A percentile compares a stretch with the other conserved stretches of the same genome.
Evolutionary conservation across 2,888 invertebrate genomes (phyloP).

Genomic region (Drosophila diplacantha): DNA sequence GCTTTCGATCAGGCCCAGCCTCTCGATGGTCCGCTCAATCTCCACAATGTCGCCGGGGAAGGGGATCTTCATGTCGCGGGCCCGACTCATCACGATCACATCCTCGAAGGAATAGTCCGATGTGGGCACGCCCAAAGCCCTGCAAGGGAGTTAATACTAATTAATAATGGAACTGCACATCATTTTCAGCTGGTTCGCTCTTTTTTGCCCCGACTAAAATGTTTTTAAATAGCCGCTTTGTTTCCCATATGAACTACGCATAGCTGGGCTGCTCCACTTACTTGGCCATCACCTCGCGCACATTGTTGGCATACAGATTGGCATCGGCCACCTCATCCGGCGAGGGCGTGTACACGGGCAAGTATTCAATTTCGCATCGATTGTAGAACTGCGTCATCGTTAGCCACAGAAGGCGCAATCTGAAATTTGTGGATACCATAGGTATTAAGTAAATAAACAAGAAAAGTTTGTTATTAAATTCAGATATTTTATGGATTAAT

Average conservation of each 20-base stretch:
- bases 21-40: constrained; percentile 86
- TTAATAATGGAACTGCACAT: too few relatives aligned
- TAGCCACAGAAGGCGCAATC: constrained; percentile 90
- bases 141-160: constrained; percentile 69
- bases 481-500: not conserved
- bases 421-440: constrained; percentile 76
- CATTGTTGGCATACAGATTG: constrained; percentile 92
- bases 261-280: constrained; percentile 78
- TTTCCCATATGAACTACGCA: too few relatives aligned
- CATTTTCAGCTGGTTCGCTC: not conserved
- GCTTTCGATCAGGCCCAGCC: constrained; percentile 83
- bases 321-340: constrained; percentile 92
- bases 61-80: constrained; percentile 90
- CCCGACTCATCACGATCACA: constrained; percentile 89
- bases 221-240: not conserved
- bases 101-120: constrained; percentile 96
- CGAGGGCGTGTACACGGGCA: constrained; percentile 93
- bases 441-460: not conserved
- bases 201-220: not conserved
- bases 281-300: constrained; percentile 94
- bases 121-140: constrained; percentile 90
- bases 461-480: not conserved
- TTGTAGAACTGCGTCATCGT: constrained; percentile 93
- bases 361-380: constrained; percentile 92
- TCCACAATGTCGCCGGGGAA: constrained; percentile 86